Conservation (phyloP, 2,113 vertebrate species). For the Hydrochoerus hydrochaeris region DNA sequence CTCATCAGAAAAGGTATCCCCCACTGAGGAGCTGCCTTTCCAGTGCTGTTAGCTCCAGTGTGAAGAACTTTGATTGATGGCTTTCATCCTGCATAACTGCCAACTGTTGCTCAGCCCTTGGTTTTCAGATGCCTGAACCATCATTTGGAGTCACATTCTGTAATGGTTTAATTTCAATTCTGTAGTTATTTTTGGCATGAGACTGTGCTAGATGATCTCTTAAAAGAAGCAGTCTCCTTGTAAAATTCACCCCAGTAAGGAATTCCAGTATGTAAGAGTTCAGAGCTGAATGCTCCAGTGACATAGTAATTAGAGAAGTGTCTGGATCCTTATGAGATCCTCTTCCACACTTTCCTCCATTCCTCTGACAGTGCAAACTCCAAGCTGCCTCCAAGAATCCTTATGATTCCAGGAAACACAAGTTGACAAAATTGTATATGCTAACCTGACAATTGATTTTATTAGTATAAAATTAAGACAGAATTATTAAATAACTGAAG, state of each 20-base stretch:
- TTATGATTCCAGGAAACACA: conserved; percentile 8
- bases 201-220: conserved; percentile 12
- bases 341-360: neutral
- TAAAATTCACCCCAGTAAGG: neutral
- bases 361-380: neutral
- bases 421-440: neutral
- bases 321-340: neutral
- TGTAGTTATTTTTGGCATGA: conserved; percentile 38
- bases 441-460: neutral
- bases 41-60: fast-evolving
- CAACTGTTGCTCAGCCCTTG: neutral
- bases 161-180: conserved; percentile 21
- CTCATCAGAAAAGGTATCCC: neutral
- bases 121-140: neutral
- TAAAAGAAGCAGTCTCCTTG: conserved; percentile 24
- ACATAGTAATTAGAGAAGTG: neutral
- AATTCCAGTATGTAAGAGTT: neutral
- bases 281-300: conserved; percentile 6
- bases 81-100: neutral
- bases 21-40: neutral
- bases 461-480: conserved; percentile 28
- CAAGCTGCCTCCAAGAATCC: neutral
- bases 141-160: conserved; percentile 26
- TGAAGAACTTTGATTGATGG: neutral
- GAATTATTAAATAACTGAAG: neutral